These are phyloP conservation scores for Calypte anna DNA, from an alignment of 2,113 vertebrate genomes.

Conservation along the genomic window DNA sequence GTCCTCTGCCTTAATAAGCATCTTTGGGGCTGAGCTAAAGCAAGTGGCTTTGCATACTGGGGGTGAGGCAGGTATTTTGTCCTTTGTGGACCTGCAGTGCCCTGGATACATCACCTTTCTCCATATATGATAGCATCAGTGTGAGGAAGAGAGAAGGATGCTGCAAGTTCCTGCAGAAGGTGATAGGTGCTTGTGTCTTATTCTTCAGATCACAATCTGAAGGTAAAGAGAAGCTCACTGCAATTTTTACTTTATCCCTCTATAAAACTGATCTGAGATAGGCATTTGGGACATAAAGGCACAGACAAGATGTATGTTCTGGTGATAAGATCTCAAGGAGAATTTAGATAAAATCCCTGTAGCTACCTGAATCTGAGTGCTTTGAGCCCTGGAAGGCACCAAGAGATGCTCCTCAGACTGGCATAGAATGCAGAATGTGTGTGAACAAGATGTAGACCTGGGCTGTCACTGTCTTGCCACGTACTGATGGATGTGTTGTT, in stretches of 20 bases:
- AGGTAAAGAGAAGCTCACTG: not conserved
- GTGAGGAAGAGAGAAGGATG: not conserved
- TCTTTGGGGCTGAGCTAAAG: not conserved
- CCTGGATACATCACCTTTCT: not conserved
- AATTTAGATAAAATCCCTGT: not conserved
- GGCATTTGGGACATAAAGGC: not conserved
- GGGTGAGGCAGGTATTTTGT: not conserved
- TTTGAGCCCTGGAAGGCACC: not conserved
- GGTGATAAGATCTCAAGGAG: not conserved
- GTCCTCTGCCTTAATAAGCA: not conserved
- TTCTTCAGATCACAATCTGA: not conserved
- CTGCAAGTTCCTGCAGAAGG: not conserved
- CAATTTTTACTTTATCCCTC: not conserved
- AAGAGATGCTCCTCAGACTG: not conserved
- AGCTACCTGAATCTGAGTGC: not conserved
- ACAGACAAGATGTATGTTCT: not conserved
- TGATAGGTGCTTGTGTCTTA: fast-evolving
- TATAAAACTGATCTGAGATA: not conserved
- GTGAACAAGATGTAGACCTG: not conserved
- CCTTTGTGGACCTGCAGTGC: not conserved
- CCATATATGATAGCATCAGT: fast-evolving
- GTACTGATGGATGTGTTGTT: not conserved
- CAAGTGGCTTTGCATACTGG: not conserved
- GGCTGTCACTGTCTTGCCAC: not conserved
- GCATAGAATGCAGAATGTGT: fast-evolving